Evolutionary conservation across 2,888 invertebrate species (phyloP).

Genomic region (Augochlorella aurata): DNA sequence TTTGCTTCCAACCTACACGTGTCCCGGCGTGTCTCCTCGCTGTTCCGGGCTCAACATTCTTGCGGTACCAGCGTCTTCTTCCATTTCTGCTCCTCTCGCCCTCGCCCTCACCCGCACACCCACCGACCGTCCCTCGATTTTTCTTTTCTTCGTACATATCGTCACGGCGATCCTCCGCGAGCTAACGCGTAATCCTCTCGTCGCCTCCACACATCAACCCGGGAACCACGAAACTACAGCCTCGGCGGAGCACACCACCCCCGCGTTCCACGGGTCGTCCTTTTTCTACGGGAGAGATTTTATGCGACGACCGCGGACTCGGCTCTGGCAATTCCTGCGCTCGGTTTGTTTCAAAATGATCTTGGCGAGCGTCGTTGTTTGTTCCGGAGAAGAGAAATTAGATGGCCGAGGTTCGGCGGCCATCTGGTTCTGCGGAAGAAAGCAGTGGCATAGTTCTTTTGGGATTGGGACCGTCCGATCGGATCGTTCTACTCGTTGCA

Average conservation of each 20-base stretch:
- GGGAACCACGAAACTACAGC: constrained; percentile 29
- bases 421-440: neutral
- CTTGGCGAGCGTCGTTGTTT: neutral
- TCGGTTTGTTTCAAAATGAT: constrained; percentile 1
- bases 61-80: constrained; percentile 55
- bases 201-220: constrained; percentile 65
- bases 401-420: neutral
- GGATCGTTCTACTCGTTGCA: too few species aligned
- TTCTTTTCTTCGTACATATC: constrained; percentile 57
- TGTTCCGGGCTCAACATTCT: constrained; percentile 77
- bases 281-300: neutral
- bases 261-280: constrained; percentile 11
- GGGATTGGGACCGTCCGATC: too few species aligned
- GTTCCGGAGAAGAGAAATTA: neutral
- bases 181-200: constrained; percentile 78
- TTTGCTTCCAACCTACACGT: constrained; percentile 78
- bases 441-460: too few species aligned
- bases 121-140: constrained; percentile 30
- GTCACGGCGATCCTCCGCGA: constrained; percentile 60
- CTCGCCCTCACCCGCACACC: constrained; percentile 48
- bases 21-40: constrained; percentile 77
- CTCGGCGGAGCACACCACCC: constrained; percentile 37
- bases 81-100: constrained; percentile 38
- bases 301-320: neutral
- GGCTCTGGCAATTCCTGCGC: neutral